These are phyloP conservation scores for Dendropsophus ebraccatus DNA, from an alignment of 2,113 vertebrate genomes.

Conservation along the genomic window DNA sequence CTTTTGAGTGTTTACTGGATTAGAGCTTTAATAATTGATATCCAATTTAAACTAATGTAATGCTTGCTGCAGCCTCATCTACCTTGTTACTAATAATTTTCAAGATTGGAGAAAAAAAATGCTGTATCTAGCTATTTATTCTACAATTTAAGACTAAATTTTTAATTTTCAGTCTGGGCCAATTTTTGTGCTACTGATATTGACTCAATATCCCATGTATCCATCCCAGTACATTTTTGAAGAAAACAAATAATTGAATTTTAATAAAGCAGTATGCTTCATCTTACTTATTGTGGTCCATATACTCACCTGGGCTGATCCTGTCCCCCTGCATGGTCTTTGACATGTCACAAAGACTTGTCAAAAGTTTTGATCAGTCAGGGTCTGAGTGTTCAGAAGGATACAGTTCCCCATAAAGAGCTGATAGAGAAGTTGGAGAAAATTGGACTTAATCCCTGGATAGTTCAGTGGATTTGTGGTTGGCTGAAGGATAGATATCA, in stretches of 20 bases:
- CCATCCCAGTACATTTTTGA: background rate
- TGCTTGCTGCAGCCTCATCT: background rate
- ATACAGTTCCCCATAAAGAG: no score
- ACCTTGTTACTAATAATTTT: background rate
- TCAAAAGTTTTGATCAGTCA: no score
- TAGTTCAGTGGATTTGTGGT: no score
- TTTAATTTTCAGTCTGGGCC: background rate
- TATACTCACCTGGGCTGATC: no score
- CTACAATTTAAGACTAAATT: background rate
- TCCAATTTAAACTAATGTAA: background rate
- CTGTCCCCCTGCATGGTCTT: no score
- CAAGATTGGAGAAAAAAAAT: background rate
- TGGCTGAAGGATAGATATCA: no score
- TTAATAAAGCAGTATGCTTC: no score
- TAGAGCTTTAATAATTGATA: slow-evolving; percentile 2
- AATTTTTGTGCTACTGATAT: background rate
- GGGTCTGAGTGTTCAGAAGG: no score
- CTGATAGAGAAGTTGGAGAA: no score
- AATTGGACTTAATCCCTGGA: no score
- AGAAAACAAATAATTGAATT: background rate
- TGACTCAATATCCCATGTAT: background rate
- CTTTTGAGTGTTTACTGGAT: background rate
- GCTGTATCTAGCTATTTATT: background rate
- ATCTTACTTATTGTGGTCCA: no score
- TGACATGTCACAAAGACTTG: no score